These are phyloP conservation scores for Caenorhabditis plicata DNA, from an alignment of 2,888 invertebrate species.

Conservation along the genomic window DNA sequence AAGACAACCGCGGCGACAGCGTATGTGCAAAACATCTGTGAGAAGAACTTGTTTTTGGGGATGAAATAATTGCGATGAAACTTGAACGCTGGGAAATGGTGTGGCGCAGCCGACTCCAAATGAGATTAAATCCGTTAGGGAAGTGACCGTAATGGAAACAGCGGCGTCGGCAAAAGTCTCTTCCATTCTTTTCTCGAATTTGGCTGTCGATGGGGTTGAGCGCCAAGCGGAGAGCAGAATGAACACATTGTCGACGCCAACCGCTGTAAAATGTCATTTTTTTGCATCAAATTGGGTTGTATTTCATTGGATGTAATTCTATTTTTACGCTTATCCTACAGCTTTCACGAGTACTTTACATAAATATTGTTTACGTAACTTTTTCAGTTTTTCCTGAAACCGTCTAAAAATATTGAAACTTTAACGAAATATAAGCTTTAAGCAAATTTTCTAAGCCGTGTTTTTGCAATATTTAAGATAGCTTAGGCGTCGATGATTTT, in stretches of 20 bases:
- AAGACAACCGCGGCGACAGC: slow-evolving; percentile 88
- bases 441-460: no score
- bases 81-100: slow-evolving; percentile 84
- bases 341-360: no score
- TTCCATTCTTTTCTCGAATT: slow-evolving; percentile 83
- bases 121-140: slow-evolving; percentile 84
- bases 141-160: slow-evolving; percentile 90
- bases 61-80: slow-evolving; percentile 66
- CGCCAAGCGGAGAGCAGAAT: slow-evolving; percentile 94
- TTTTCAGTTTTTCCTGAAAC: no score
- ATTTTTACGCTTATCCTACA: no score
- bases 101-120: slow-evolving; percentile 89
- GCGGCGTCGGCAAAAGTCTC: slow-evolving; percentile 87
- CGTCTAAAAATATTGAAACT: no score
- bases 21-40: slow-evolving; percentile 84
- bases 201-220: slow-evolving; percentile 73
- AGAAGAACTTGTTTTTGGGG: no score
- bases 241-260: slow-evolving; percentile 93
- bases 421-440: no score
- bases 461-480: no score
- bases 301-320: no score
- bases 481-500: no score
- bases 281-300: no score
- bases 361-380: no score
- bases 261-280: slow-evolving; percentile 73